Percentiles rank a stretch among this genome's conserved stretches.
Conservation (phyloP, 2,888 invertebrate genomes). For the Strigamia crassipes region DNA sequence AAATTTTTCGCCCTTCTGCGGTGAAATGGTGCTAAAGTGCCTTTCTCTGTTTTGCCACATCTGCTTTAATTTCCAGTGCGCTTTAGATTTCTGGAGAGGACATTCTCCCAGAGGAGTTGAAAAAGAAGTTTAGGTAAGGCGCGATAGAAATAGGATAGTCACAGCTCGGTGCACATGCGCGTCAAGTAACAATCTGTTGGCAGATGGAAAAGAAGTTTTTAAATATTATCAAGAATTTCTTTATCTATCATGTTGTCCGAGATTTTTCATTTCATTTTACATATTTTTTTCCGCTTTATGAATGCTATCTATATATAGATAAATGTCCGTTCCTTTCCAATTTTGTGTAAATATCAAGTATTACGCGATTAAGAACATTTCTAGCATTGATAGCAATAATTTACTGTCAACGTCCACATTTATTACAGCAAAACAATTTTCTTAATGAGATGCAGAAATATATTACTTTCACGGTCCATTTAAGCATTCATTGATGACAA, state of each 20-base stretch:
- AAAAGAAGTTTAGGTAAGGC: conserved; percentile 17
- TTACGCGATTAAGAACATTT: no score
- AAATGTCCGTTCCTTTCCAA: no score
- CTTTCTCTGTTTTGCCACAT: conserved; percentile 37
- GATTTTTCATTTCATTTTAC: not conserved
- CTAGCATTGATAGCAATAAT: no score
- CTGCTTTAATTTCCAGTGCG: conserved; percentile 33
- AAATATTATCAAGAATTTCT: not conserved
- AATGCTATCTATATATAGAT: no score
- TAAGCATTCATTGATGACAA: no score
- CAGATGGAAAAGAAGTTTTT: not conserved
- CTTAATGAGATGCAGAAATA: no score
- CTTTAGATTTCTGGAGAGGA: conserved; percentile 19
- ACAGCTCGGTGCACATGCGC: not conserved
- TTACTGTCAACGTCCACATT: no score
- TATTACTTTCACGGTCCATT: no score
- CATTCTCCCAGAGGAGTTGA: not conserved
- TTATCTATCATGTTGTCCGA: not conserved
- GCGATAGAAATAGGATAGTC: conserved; percentile 23
- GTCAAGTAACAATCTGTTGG: conserved; percentile 23
- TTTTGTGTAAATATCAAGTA: no score
- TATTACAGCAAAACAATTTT: no score
- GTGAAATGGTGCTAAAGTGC: conserved; percentile 6
- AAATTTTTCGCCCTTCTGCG: not conserved
- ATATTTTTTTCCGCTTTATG: no score